Evolutionary conservation across 2,113 vertebrate species (phyloP), one percentile per base, ranked within the genome.

Genomic region (Columbina picui): DNA sequence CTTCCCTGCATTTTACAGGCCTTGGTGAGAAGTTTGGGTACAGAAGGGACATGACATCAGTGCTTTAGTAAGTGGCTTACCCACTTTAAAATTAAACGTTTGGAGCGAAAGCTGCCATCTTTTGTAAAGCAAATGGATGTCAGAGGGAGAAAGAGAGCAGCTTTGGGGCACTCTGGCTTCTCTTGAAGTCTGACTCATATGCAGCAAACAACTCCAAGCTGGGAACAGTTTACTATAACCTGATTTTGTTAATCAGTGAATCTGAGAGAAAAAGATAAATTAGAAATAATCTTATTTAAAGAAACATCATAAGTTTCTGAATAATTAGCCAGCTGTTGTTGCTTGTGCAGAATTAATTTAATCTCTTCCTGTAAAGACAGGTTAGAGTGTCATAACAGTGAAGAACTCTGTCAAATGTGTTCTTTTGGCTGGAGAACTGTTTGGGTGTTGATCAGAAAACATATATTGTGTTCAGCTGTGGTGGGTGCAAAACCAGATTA

Each of bases 361-460:
- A 73, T 83, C 26, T 77, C 12, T 59, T 87, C 50, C 25, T 74
- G 52, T 90, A 93, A 74, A 36, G 52, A 22, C 47, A 64, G 14
- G 27, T 56, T 83, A 52, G 75, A 56, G 47, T 60, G 49, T 86
- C 26, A 7, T 55, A 81, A 60, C 30, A 45, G 12, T 1, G 3
- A 69, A 59, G 30, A 92, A 22, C 55, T 78, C 47, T 52, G 59
- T 82, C 45, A 67, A 43, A 45, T 69, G 12, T 80, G 32, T 67
- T 78, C 39, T 75, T 69, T 65, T 91, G 91, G 86, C 83, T 87
- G 53, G 60, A 71, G 43, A 64, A 34, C 57, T 90, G 52, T 94
- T 96, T 95, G 92, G 76, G 69, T 96, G 88, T 88, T 59, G 64
- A 32, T 32, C 53, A 52, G 79, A 92, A 77, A 94, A 81, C 45